phyloP scores from a whole-genome alignment of 2,113 vertebrate genomes.

The Heloderma charlesbogerti region DNA sequence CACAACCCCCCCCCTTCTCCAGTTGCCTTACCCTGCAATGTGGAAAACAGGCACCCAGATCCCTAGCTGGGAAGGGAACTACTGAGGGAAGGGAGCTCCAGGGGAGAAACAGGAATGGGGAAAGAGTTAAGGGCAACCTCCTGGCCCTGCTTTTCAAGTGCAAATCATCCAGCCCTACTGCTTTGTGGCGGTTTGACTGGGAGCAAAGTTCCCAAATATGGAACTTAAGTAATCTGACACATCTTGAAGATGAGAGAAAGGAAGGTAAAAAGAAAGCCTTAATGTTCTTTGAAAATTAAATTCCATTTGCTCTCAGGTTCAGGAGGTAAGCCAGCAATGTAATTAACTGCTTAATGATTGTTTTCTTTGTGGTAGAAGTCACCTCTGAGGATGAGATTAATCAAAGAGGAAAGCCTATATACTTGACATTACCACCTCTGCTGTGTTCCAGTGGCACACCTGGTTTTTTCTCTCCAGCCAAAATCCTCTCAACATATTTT shows the following conservation, averaged over 20 bases:
- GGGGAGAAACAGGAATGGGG: too few relatives aligned
- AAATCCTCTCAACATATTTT: conserved; percentile 52
- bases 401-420: conserved; percentile 46
- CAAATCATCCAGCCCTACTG: not conserved
- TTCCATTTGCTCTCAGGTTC: conserved; percentile 5
- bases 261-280: conserved; percentile 17
- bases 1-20: not conserved
- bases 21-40: not conserved
- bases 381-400: conserved; percentile 44
- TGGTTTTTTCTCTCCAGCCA: conserved; percentile 38
- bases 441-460: conserved; percentile 31
- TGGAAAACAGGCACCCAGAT: not conserved
- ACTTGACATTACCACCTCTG: conserved; percentile 45
- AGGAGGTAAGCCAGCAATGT: conserved; percentile 21
- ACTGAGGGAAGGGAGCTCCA: too few relatives aligned
- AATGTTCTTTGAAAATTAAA: conserved; percentile 24
- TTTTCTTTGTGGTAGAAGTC: conserved; percentile 57
- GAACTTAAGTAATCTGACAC: not conserved
- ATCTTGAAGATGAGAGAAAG: not conserved
- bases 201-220: not conserved
- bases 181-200: not conserved
- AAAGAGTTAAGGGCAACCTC: too few relatives aligned
- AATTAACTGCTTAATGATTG: conserved; percentile 58
- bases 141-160: not conserved
- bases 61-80: too few relatives aligned